A percentile compares a stretch with the other conserved stretches of the same genome.
phyloP scores from a whole-genome alignment of 2,113 vertebrate genomes.

The Crotalus tigris region DNA sequence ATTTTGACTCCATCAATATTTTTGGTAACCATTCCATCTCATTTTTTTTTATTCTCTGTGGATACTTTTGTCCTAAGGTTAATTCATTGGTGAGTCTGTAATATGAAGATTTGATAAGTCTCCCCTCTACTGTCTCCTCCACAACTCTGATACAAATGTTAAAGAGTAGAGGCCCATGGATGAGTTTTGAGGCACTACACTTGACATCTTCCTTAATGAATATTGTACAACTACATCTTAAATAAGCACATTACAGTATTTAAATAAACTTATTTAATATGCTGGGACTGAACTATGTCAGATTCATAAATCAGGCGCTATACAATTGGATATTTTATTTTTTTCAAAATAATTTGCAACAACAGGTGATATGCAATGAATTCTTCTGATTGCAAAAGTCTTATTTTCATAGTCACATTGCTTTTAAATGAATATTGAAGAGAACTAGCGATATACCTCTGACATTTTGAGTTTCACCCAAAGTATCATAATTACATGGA shows the following conservation, averaged over 20 bases:
- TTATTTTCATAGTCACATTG: neutral
- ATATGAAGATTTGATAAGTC: neutral
- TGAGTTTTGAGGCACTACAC: neutral
- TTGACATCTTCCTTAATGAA: neutral
- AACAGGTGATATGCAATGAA: neutral
- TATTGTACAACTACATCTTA: neutral
- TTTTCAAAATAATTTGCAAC: neutral
- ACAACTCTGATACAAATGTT: neutral
- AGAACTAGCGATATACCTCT: neutral
- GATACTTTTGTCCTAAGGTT: neutral
- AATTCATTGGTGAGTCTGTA: neutral
- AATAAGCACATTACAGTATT: neutral
- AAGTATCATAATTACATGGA: neutral
- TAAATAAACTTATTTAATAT: neutral
- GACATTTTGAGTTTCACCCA: neutral
- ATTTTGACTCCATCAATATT: neutral
- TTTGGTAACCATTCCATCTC: neutral
- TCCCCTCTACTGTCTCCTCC: neutral
- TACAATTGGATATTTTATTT: neutral
- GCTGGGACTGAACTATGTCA: neutral
- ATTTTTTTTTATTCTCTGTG: neutral
- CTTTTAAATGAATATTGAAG: neutral
- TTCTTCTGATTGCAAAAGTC: neutral
- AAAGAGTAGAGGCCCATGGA: neutral
- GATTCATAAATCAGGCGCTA: neutral